phyloP scores from a whole-genome alignment of 2,797 vertebrate species.

The Acanthurus lineatus region DNA sequence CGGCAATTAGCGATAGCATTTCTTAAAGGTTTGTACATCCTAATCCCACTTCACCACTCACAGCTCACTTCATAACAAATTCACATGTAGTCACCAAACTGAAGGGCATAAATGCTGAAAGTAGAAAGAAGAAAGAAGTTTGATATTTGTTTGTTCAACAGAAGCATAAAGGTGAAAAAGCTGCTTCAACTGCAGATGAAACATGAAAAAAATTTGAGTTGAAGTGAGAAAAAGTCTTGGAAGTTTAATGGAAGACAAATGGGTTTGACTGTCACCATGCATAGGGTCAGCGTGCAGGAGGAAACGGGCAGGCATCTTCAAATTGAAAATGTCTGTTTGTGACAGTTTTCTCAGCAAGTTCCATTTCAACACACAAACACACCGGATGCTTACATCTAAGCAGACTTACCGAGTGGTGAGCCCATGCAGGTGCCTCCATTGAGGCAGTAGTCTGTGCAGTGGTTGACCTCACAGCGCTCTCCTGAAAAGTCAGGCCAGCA shows the following conservation, averaged over 20 bases:
- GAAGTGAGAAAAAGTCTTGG: slow-evolving; percentile 3
- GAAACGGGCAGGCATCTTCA: slow-evolving; percentile 8
- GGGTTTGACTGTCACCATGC: slow-evolving; percentile 19
- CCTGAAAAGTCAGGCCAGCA: slow-evolving; percentile 99
- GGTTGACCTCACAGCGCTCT: slow-evolving; percentile 95
- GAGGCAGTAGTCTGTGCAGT: slow-evolving; percentile 96
- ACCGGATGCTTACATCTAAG: neutral
- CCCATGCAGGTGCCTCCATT: slow-evolving; percentile 96
- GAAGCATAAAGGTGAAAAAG: slow-evolving; percentile 38
- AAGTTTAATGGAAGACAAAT: slow-evolving; percentile 49
- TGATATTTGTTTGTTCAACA: slow-evolving; percentile 30
- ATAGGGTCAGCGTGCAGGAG: slow-evolving; percentile 19
- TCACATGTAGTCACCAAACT: slow-evolving; percentile 23
- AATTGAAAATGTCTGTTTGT: slow-evolving; percentile 29
- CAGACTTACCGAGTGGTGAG: slow-evolving; percentile 91
- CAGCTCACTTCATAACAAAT: slow-evolving; percentile 12
- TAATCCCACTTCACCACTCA: slow-evolving; percentile 25
- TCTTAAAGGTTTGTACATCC: slow-evolving; percentile 29
- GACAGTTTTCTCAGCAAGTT: slow-evolving; percentile 13
- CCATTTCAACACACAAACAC: neutral
- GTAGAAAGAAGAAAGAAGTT: slow-evolving; percentile 38
- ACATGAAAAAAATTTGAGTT: slow-evolving; percentile 22
- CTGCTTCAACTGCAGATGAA: slow-evolving; percentile 49
- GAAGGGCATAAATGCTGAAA: slow-evolving; percentile 3
- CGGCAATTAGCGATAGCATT: slow-evolving; percentile 31